Evolutionary conservation across 2,888 invertebrate genomes (phyloP), one percentile per base, ranked within the genome.

Genomic region (Saturnia japonica): DNA sequence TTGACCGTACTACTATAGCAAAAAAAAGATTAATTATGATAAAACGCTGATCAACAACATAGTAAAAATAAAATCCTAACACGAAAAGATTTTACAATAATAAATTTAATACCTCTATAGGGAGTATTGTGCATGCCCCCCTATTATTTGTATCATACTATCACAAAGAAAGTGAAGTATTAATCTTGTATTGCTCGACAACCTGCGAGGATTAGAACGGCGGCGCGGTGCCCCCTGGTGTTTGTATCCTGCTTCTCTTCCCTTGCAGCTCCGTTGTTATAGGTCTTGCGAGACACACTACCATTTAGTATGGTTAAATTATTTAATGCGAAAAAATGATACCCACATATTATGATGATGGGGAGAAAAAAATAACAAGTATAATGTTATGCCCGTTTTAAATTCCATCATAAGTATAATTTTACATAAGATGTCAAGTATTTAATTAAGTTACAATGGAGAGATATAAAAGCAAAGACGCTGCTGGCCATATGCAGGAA

Each of bases 111-210:
- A 82, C 84, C 77, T 80, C 76, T 73, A 79, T 76, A 75, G 77
- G 82, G 81, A 83, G 82, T 81, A 81, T 82, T 81, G 78, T 74
- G 75, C 80, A 78, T 80, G 78, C 85, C 86, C 84, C n/a, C 82
- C 78, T 81, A 69, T 72, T 86, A 86, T 86, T 88, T 87, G 85
- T 84, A 77, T 79, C 80, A 79, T 83, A 75, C 75, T 81, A 82
- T 85, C 83, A 90, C 89, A 91, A 91, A 87, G 88, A 87, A 88
- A 81, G 84, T 84, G 79, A 78, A 87, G 92, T 91, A 93, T 93
- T 93, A 92, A 93, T 93, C 93, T 93, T 93, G 86, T 84, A 88
- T 89, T 85, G 87, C 84, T 79, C 82, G 86, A 84, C 85, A 85
- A 86, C 85, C 85, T 84, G 77, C 73, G 75, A 72, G 79, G 76